A percentile compares a stretch with the other conserved stretches of the same genome.
phyloP scores from a whole-genome alignment of 2,113 vertebrate genomes.

The Symphodus melops region DNA sequence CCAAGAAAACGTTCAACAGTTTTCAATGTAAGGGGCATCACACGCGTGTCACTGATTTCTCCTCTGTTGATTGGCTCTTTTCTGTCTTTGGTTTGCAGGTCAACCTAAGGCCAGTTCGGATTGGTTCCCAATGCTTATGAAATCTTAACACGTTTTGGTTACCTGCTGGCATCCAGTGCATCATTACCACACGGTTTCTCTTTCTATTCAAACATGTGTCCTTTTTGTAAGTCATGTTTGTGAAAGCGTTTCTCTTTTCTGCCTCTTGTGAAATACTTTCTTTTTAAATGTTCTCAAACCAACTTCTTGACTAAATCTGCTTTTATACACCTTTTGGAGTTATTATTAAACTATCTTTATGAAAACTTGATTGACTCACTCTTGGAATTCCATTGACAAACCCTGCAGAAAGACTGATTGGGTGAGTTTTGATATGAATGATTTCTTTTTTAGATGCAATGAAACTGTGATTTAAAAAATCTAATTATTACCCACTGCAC shows the following conservation, averaged over 20 bases:
- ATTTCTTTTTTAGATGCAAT: too few relatives aligned
- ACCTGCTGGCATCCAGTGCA: constrained; percentile 77
- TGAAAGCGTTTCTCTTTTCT: constrained; percentile 24
- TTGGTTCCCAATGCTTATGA: constrained; percentile 30
- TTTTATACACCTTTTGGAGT: constrained; percentile 21
- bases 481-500: not conserved
- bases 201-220: constrained; percentile 12
- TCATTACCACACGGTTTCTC: constrained; percentile 24
- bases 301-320: constrained; percentile 12
- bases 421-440: too few relatives aligned
- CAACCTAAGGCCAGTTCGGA: constrained; percentile 57
- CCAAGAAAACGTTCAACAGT: too few relatives aligned
- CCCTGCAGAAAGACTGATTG: too few relatives aligned
- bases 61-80: constrained; percentile 26
- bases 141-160: constrained; percentile 47
- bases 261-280: constrained; percentile 40
- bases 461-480: not conserved
- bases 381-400: too few relatives aligned
- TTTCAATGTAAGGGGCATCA: not conserved
- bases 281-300: constrained; percentile 14
- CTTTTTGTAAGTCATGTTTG: constrained; percentile 60
- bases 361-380: too few relatives aligned
- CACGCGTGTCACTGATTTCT: constrained; percentile 13
- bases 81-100: constrained; percentile 63
- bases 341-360: not conserved